These are phyloP conservation scores for Stomatorhinus ivindoensis DNA, from an alignment of 2,113 vertebrate genomes.

Conservation along the genomic window DNA sequence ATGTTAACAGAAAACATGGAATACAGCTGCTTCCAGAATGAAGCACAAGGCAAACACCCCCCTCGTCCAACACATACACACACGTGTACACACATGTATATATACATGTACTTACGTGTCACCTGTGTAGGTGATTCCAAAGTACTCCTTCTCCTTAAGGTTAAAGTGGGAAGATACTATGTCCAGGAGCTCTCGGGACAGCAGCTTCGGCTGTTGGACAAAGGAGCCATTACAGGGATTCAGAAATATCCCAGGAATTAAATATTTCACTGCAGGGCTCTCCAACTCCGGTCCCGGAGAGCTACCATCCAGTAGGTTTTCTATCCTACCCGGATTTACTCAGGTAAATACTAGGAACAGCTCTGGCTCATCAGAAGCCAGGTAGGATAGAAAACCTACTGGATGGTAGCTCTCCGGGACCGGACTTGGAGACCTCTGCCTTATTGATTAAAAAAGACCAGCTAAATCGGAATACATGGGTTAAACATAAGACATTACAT, in stretches of 20 bases:
- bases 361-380: too few species aligned
- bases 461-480: background rate
- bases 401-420: too few species aligned
- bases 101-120: slow-evolving; percentile 72
- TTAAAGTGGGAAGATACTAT: slow-evolving; percentile 94
- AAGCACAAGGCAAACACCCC: background rate
- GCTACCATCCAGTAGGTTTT: too few species aligned
- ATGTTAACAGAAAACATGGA: background rate
- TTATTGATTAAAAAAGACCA: background rate
- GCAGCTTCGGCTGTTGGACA: slow-evolving; percentile 78
- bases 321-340: too few species aligned
- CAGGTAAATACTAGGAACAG: too few species aligned
- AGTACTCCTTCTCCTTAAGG: slow-evolving; percentile 97
- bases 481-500: background rate
- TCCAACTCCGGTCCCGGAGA: too few species aligned
- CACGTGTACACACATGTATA: background rate
- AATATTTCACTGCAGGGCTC: background rate
- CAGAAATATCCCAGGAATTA: background rate
- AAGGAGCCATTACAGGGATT: slow-evolving; percentile 4
- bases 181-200: slow-evolving; percentile 86
- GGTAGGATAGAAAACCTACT: too few species aligned
- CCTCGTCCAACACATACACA: background rate
- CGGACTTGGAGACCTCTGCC: too few species aligned
- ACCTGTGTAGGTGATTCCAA: slow-evolving; percentile 86
- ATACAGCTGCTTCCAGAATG: background rate